Conservation (phyloP, 92 coral and sea anemone species). For the Phenganax stokvisi region DNA sequence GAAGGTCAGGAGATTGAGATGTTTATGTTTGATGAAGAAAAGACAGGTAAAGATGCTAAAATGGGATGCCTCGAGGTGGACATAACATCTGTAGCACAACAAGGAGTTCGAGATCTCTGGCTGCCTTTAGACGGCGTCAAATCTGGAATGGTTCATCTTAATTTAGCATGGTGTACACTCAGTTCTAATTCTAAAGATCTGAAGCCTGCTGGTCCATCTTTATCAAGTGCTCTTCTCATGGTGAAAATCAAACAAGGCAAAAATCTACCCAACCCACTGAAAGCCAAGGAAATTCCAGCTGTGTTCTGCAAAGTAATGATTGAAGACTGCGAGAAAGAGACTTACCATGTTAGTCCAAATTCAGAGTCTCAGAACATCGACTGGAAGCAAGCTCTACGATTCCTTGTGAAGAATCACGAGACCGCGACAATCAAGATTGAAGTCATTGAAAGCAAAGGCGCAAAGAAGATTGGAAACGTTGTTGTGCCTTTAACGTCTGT, state of each 20-base stretch:
- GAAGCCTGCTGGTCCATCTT: conserved; percentile 45
- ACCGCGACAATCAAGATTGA: conserved; percentile 65
- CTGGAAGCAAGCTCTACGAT: conserved; percentile 91
- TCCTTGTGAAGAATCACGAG: conserved; percentile 65
- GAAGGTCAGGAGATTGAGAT: conserved; percentile 77
- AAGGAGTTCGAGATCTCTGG: conserved; percentile 79
- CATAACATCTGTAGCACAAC: conserved; percentile 69
- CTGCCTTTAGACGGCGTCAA: conserved; percentile 88
- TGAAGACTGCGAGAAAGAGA: conserved; percentile 62
- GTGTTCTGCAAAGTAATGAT: conserved; percentile 79
- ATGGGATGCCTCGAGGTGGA: conserved; percentile 70
- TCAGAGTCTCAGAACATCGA: conserved; percentile 54
- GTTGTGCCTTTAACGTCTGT: conserved; percentile 54
- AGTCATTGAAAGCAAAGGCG: conserved; percentile 84
- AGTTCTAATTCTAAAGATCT: conserved; percentile 53
- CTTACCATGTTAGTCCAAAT: conserved; percentile 68
- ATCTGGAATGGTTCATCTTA: conserved; percentile 65
- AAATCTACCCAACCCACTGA: conserved; percentile 60
- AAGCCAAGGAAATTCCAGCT: conserved; percentile 58
- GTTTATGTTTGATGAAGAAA: conserved; percentile 77
- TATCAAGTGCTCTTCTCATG: conserved; percentile 73
- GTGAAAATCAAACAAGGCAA: conserved; percentile 72
- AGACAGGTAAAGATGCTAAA: conserved; percentile 69
- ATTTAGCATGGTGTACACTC: conserved; percentile 65
- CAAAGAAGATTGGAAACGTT: conserved; percentile 59